These are phyloP conservation scores for Leptinotarsa peninsularis DNA, from an alignment of 2,888 invertebrate species.

Conservation along the genomic window DNA sequence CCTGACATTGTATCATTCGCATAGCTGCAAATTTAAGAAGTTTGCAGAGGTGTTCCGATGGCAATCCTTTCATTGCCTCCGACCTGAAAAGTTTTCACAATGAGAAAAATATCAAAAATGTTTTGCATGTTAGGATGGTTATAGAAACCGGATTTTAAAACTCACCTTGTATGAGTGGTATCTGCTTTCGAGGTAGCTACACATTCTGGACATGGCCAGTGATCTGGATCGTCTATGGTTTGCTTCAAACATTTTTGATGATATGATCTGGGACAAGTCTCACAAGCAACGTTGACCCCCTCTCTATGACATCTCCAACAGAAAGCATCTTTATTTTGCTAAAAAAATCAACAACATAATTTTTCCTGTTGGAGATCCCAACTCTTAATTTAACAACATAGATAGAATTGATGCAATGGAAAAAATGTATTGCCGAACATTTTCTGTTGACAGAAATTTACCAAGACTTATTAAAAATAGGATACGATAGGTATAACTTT, in stretches of 20 bases:
- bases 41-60: constrained; percentile 80
- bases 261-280: constrained; percentile 86
- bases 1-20: constrained; percentile 83
- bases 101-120: constrained; percentile 12
- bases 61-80: constrained; percentile 79
- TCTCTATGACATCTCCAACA: constrained; percentile 94
- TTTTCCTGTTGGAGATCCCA: neutral
- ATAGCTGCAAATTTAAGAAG: constrained; percentile 83
- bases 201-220: constrained; percentile 93
- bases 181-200: constrained; percentile 78
- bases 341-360: constrained; percentile 36
- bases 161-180: constrained; percentile 76
- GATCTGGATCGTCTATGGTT: constrained; percentile 67
- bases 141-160: neutral
- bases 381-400: too few relatives aligned
- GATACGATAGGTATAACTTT: too few relatives aligned
- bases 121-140: neutral
- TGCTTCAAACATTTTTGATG: constrained; percentile 82
- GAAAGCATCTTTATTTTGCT: constrained; percentile 77
- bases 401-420: too few relatives aligned
- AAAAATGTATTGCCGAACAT: too few relatives aligned
- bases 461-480: too few relatives aligned
- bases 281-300: constrained; percentile 75
- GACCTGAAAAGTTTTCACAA: constrained; percentile 46
- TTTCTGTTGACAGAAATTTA: too few relatives aligned